phyloP scores from a whole-genome alignment of 2,888 invertebrate genomes.

The Anoncus sp. region DNA sequence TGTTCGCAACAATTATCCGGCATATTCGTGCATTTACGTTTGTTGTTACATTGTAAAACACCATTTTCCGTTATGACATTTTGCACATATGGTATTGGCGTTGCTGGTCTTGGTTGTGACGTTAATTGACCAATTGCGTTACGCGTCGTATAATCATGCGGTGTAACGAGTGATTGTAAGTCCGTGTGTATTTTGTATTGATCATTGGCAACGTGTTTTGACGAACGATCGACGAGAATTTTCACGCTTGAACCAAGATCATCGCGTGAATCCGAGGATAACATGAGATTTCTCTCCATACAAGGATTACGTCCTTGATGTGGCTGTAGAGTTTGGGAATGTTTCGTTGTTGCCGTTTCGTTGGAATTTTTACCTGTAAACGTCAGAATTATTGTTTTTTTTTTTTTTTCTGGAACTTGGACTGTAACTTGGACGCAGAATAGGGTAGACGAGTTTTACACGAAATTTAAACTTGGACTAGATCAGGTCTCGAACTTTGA shows the following conservation, averaged over 20 bases:
- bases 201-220: conserved; percentile 84
- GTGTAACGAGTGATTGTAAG: conserved; percentile 84
- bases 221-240: conserved; percentile 86
- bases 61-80: conserved; percentile 87
- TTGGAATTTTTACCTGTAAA: conserved; percentile 85
- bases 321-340: conserved; percentile 86
- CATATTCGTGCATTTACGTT: conserved; percentile 83
- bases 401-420: no score
- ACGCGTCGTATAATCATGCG: conserved; percentile 84
- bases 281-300: conserved; percentile 89
- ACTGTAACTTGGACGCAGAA: no score
- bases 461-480: no score
- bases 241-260: conserved; percentile 84
- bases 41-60: conserved; percentile 73
- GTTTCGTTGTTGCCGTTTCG: conserved; percentile 81
- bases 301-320: conserved; percentile 95
- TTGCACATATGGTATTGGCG: conserved; percentile 89
- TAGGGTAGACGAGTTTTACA: no score
- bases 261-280: conserved; percentile 85
- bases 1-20: conserved; percentile 79
- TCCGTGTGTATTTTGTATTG: conserved; percentile 78
- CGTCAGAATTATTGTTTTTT: background rate
- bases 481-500: no score
- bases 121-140: conserved; percentile 74
- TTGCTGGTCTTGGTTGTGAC: conserved; percentile 84